phyloP scores from a whole-genome alignment of 2,888 invertebrate species.

The Notocelia uddmanniana region DNA sequence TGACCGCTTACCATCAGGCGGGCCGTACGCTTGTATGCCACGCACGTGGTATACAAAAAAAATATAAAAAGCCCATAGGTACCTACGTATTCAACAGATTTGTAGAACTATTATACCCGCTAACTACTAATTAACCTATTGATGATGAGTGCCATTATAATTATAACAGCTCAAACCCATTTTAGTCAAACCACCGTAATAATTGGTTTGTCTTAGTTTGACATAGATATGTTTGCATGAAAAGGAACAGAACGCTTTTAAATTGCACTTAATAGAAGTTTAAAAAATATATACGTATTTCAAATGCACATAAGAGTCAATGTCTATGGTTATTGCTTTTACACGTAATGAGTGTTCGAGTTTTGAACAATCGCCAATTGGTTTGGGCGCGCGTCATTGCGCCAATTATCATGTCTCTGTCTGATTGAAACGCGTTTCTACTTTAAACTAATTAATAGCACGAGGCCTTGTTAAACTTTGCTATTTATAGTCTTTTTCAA shows the following conservation, averaged over 20 bases:
- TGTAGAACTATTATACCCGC: too few relatives aligned
- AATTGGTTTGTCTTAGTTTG: too few relatives aligned
- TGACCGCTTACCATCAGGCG: too few relatives aligned
- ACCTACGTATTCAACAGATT: too few relatives aligned
- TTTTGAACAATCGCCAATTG: slow-evolving; percentile 68
- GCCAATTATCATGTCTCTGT: slow-evolving; percentile 67
- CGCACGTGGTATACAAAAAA: too few relatives aligned
- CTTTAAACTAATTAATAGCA: slow-evolving; percentile 49
- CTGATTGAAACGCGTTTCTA: slow-evolving; percentile 70
- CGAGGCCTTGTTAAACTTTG: background rate
- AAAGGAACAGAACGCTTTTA: too few relatives aligned
- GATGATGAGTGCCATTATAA: background rate
- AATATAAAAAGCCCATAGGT: too few relatives aligned
- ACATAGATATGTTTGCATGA: too few relatives aligned
- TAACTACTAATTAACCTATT: background rate
- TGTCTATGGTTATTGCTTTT: slow-evolving; percentile 19
- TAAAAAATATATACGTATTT: too few relatives aligned
- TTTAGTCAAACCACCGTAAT: background rate
- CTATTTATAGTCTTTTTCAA: background rate
- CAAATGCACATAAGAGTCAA: background rate
- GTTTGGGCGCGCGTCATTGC: slow-evolving; percentile 69
- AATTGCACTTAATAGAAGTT: too few relatives aligned
- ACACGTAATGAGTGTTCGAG: slow-evolving; percentile 51
- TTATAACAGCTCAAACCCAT: background rate
- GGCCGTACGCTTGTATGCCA: too few relatives aligned